A percentile compares a stretch with the other conserved stretches of the same genome.
Conservation (phyloP, 2,797 vertebrate species). For the Sebastes alutus region DNA sequence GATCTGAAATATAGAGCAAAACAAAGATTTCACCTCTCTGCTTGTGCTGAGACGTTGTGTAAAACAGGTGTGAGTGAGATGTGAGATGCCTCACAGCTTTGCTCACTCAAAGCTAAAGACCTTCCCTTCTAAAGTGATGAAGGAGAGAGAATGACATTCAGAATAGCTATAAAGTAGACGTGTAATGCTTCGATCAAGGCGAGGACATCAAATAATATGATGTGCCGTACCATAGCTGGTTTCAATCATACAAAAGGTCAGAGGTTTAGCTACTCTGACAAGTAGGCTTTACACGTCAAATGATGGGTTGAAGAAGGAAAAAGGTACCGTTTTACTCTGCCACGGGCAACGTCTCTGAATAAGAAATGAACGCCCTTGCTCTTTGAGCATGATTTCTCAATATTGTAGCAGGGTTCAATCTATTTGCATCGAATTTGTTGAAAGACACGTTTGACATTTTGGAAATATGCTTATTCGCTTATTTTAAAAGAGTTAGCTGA, state of each 20-base stretch:
- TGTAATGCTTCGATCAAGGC: conserved; percentile 47
- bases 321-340: background rate
- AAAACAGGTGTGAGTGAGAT: conserved; percentile 21
- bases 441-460: background rate
- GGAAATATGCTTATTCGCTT: background rate
- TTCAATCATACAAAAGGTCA: conserved; percentile 61
- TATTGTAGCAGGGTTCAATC: background rate
- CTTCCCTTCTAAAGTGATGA: conserved; percentile 32
- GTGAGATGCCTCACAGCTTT: conserved; percentile 8
- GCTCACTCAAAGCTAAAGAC: conserved; percentile 26
- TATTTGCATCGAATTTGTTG: background rate
- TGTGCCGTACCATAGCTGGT: conserved; percentile 23
- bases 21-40: conserved; percentile 11
- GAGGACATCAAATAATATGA: conserved; percentile 51
- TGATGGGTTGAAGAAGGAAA: background rate
- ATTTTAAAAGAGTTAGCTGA: background rate
- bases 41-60: background rate
- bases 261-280: conserved; percentile 39
- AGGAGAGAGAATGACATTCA: conserved; percentile 43
- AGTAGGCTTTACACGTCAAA: conserved; percentile 34
- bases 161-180: conserved; percentile 45
- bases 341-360: background rate
- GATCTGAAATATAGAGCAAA: conserved; percentile 4
- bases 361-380: background rate
- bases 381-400: background rate